phyloP scores from a whole-genome alignment of 2,888 invertebrate genomes.

The Cinara cedri region DNA sequence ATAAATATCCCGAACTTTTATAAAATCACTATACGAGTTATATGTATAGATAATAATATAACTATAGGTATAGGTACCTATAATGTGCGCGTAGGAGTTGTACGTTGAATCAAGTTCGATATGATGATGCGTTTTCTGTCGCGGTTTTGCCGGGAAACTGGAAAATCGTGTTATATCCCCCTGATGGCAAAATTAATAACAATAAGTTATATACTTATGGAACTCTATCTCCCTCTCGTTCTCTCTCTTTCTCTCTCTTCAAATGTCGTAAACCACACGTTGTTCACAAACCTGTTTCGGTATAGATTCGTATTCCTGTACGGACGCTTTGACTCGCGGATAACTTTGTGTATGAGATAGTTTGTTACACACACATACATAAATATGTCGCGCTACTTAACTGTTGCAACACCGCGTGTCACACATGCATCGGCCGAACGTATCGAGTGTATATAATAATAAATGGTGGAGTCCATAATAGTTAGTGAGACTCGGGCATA shows the following conservation, averaged over 20 bases:
- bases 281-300: slow-evolving; percentile 36
- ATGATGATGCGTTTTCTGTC: slow-evolving; percentile 17
- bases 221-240: too few species aligned
- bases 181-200: not conserved
- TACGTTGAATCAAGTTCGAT: slow-evolving; percentile 1
- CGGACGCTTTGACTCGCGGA: slow-evolving; percentile 10
- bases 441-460: slow-evolving; percentile 3
- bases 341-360: not conserved
- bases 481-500: too few species aligned
- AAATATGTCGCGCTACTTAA: slow-evolving; percentile 49
- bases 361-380: not conserved
- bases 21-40: too few species aligned
- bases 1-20: too few species aligned
- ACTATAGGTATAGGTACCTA: too few species aligned
- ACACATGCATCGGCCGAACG: slow-evolving; percentile 4
- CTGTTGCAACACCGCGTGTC: slow-evolving; percentile 24
- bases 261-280: slow-evolving; percentile 40
- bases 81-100: not conserved
- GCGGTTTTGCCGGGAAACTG: slow-evolving; percentile 3
- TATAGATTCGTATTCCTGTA: slow-evolving; percentile 6
- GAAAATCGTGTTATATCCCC: slow-evolving; percentile 47
- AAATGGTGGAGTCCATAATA: not conserved
- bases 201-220: too few species aligned
- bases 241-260: too few species aligned
- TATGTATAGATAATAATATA: too few species aligned